These are phyloP conservation scores for Dolomedes plantarius DNA, from an alignment of 2,888 invertebrate species.

Conservation along the genomic window DNA sequence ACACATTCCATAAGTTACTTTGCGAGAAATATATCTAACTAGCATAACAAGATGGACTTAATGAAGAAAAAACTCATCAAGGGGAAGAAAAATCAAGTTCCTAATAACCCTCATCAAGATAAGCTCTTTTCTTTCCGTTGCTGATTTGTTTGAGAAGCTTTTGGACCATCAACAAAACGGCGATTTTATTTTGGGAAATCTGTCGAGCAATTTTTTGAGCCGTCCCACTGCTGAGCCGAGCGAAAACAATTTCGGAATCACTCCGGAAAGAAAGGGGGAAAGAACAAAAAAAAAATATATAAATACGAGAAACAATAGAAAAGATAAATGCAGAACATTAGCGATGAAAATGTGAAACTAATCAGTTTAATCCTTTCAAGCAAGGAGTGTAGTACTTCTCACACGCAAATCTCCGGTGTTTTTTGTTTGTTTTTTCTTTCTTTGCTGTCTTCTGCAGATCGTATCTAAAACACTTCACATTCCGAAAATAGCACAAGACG, in stretches of 20 bases:
- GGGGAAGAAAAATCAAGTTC: slow-evolving; percentile 23
- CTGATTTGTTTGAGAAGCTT: slow-evolving; percentile 9
- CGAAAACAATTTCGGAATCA: slow-evolving; percentile 25
- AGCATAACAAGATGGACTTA: slow-evolving; percentile 9
- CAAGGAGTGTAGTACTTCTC: not conserved
- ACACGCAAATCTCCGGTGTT: not conserved
- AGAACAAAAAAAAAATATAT: not conserved
- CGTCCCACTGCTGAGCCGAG: slow-evolving; percentile 3
- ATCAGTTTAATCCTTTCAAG: slow-evolving; percentile 43
- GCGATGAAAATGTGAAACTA: slow-evolving; percentile 37
- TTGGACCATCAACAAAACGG: not conserved
- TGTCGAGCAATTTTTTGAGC: slow-evolving; percentile 20
- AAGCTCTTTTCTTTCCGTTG: slow-evolving; percentile 38
- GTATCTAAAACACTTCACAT: not conserved
- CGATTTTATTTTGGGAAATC: slow-evolving; percentile 4
- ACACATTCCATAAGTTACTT: slow-evolving; percentile 15
- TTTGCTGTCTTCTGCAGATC: not conserved
- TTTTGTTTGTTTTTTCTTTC: slow-evolving; percentile 10
- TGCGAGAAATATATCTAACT: not conserved
- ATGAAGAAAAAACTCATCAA: slow-evolving; percentile 11
- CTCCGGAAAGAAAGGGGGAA: not conserved
- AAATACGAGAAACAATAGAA: slow-evolving; percentile 26
- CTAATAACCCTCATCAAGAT: slow-evolving; percentile 33
- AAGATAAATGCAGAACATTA: slow-evolving; percentile 49
- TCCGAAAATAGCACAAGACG: too few relatives aligned